A percentile compares a stretch with the other conserved stretches of the same genome.
Evolutionary conservation across 2,113 vertebrate genomes (phyloP).

Genomic region (cattle (Bos taurus)): DNA sequence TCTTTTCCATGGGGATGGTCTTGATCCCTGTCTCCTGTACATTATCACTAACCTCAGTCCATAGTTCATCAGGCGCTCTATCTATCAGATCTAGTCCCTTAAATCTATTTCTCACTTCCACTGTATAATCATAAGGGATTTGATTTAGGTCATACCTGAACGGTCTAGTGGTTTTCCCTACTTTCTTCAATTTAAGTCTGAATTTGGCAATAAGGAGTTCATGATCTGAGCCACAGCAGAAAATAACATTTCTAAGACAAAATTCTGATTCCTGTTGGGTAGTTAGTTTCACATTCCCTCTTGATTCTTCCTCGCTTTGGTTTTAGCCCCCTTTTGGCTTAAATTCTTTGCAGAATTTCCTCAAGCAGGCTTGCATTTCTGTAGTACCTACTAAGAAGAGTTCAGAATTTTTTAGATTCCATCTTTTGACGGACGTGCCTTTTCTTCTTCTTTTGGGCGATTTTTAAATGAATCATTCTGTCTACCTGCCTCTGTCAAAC

Average conservation of each 20-base stretch:
- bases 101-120: too few relatives aligned
- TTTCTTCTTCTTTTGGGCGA: slow-evolving; percentile 43
- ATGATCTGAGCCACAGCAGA: not conserved
- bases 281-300: slow-evolving; percentile 53
- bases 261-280: not conserved
- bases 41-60: too few relatives aligned
- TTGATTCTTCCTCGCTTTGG: slow-evolving; percentile 45
- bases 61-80: too few relatives aligned
- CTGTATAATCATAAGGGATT: too few relatives aligned
- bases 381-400: slow-evolving; percentile 37
- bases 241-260: slow-evolving; percentile 25
- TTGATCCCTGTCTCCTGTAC: too few relatives aligned
- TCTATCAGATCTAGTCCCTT: too few relatives aligned
- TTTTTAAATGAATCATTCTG: slow-evolving; percentile 40
- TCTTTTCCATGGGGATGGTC: too few relatives aligned
- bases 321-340: slow-evolving; percentile 46
- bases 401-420: not conserved
- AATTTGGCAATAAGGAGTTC: too few relatives aligned
- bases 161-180: too few relatives aligned
- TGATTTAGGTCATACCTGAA: too few relatives aligned
- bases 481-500: slow-evolving; percentile 8
- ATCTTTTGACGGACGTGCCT: slow-evolving; percentile 8
- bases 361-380: slow-evolving; percentile 38
- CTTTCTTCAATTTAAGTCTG: too few relatives aligned
- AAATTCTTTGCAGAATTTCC: slow-evolving; percentile 46